These are phyloP conservation scores for Nomia melanderi DNA, from an alignment of 1,140 invertebrate genomes.

Conservation along the genomic window DNA sequence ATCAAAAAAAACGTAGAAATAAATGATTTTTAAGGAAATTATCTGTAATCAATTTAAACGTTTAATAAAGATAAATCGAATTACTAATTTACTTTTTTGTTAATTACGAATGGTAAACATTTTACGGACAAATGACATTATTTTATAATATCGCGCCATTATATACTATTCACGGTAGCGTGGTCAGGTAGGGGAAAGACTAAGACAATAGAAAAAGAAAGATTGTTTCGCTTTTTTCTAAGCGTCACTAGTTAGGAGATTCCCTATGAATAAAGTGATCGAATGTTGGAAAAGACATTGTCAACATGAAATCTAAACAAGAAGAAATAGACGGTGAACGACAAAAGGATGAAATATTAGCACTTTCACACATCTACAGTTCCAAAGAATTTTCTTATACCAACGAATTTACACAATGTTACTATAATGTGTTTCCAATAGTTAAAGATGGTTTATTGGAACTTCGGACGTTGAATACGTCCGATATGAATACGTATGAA, in stretches of 20 bases:
- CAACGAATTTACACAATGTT: constrained; percentile 34
- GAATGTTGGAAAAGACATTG: too few relatives aligned
- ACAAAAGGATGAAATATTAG: constrained; percentile 57
- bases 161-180: too few relatives aligned
- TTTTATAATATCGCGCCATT: not conserved
- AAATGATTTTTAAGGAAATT: not conserved
- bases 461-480: not conserved
- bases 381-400: constrained; percentile 47
- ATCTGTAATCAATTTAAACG: not conserved
- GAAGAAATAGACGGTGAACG: constrained; percentile 36
- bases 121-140: not conserved
- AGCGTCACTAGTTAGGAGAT: too few relatives aligned
- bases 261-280: too few relatives aligned
- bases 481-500: not conserved
- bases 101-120: not conserved
- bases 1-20: too few relatives aligned
- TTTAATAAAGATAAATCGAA: not conserved
- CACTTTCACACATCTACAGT: constrained; percentile 53
- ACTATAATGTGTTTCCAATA: constrained; percentile 23
- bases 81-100: not conserved
- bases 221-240: too few relatives aligned
- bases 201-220: too few relatives aligned
- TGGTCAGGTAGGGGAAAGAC: too few relatives aligned
- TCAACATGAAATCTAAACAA: too few relatives aligned
- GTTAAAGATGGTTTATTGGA: not conserved